Percentiles rank a stretch among this genome's conserved stretches.
These are phyloP conservation scores for Morphnarchus princeps DNA, from an alignment of 2,113 vertebrate genomes.

Conservation along the genomic window DNA sequence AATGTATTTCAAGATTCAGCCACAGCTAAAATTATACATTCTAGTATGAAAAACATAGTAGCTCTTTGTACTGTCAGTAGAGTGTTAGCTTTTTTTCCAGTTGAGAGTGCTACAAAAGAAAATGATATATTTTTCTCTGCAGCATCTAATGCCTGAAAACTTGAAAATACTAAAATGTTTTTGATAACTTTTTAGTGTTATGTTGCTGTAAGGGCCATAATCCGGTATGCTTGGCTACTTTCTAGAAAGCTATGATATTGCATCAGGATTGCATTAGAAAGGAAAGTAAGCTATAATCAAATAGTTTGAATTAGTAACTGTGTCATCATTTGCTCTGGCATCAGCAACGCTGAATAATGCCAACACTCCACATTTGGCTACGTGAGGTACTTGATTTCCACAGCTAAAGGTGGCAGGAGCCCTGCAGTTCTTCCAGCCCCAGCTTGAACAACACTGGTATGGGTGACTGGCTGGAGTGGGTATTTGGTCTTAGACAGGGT, in stretches of 20 bases:
- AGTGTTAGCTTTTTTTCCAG: background rate
- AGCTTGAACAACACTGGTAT: accelerated
- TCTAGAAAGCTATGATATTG: background rate
- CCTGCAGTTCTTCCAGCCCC: background rate
- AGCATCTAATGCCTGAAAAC: background rate
- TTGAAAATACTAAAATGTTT: background rate
- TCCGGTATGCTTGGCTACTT: background rate
- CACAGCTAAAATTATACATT: background rate
- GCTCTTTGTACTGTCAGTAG: background rate
- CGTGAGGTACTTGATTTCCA: background rate
- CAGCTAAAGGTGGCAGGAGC: background rate
- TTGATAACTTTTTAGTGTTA: background rate
- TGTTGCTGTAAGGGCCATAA: background rate
- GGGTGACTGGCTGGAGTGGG: background rate
- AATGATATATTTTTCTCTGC: background rate
- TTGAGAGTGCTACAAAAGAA: background rate
- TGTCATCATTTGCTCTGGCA: background rate
- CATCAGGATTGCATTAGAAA: background rate
- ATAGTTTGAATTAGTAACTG: background rate
- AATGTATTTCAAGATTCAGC: background rate
- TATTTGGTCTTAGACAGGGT: background rate
- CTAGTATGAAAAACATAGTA: background rate
- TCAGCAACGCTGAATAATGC: background rate
- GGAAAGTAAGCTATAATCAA: background rate
- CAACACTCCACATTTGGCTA: background rate